Evolutionary conservation across 2,797 vertebrate species (phyloP).

Genomic region (Sitta carolinensis): DNA sequence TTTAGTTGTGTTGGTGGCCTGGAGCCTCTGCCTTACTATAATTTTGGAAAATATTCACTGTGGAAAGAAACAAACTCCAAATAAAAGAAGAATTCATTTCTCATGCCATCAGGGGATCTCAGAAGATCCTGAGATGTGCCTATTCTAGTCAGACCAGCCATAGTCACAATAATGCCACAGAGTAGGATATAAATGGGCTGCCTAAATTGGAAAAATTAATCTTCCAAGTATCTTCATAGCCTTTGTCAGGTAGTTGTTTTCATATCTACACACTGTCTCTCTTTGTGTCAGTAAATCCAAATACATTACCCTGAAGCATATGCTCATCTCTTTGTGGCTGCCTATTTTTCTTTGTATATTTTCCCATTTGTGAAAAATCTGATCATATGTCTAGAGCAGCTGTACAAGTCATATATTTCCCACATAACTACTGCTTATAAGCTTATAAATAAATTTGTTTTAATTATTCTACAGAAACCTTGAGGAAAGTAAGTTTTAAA

Average conservation of each 20-base stretch:
- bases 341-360: background rate
- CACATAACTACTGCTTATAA: background rate
- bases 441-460: background rate
- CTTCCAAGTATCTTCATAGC: background rate
- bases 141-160: background rate
- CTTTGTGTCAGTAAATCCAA: background rate
- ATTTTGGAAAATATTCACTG: background rate
- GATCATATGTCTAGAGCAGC: background rate
- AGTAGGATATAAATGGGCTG: background rate
- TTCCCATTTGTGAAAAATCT: background rate
- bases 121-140: background rate
- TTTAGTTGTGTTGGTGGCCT: background rate
- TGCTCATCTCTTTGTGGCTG: background rate
- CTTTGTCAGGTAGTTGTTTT: background rate
- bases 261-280: background rate
- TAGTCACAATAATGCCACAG: background rate
- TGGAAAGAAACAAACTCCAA: background rate
- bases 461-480: background rate
- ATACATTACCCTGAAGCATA: background rate
- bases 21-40: background rate
- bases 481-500: constrained; percentile 51
- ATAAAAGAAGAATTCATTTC: background rate
- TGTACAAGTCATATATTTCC: background rate
- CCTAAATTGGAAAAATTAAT: background rate
- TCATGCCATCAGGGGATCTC: background rate